Evolutionary conservation across 2,797 vertebrate species (phyloP), one percentile per base, ranked within the genome.

Genomic region (Crenuchus spilurus): DNA sequence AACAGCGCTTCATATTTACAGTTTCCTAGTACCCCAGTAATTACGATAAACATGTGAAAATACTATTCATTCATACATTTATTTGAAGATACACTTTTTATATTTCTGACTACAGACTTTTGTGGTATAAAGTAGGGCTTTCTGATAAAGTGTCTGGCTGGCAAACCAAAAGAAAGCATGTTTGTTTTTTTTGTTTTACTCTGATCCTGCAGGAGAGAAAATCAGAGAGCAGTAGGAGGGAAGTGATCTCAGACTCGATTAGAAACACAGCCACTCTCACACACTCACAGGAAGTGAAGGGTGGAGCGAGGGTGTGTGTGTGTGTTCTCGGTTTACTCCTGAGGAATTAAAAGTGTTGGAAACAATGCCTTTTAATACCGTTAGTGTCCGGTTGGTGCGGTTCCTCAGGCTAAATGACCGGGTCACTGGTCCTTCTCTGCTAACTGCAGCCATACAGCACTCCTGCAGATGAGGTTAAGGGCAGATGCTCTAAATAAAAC

Each of bases 401-500:
- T 70, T 31, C 70, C 42, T 81, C 26, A 11, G 54, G 70, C 75
- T 83, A 52, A 35, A 30, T 80, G 67, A 80, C 75, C 77, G 83
- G 82, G 85, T 87, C 86, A 83, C 79, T 75, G 71, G 84, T 87
- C 86, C 83, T 75, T 72, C 5, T 41, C 81, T 82, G 86, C 86
- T 67, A 85, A 87, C 84, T 81, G 78, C 42, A 52, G 80, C 61
- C 55, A 75, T 77, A 54, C 77, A 82, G 87, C 90, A 28, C 49
- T 52, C 80, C 79, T 84, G 83, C 79, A 85, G 87, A 87, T 88
- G 85, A 89, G 24, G 11, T 77, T 74, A 49, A 82, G 80, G 58
- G 18, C 62, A 79, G 80, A 82, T 73, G 86, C 74, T 79, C 84
- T 89, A 87, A 89, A 91, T 91, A 91, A 91, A 92, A 88, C 87